These are phyloP conservation scores for Cromileptes altivelis DNA, from an alignment of 2,113 vertebrate genomes.

Conservation along the genomic window DNA sequence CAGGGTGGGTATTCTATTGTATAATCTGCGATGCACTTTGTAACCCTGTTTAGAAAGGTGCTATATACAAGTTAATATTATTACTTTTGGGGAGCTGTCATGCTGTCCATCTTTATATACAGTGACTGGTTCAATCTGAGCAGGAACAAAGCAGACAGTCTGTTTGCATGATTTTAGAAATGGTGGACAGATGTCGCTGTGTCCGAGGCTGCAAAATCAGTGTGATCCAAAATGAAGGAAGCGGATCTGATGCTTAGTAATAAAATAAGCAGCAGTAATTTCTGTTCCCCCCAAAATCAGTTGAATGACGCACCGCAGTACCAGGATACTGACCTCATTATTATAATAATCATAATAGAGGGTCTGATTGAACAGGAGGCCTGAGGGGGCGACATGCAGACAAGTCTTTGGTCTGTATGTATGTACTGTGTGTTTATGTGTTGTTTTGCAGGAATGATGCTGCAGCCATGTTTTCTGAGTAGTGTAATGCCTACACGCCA, in stretches of 20 bases:
- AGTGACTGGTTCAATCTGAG: background rate
- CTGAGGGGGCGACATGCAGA: background rate
- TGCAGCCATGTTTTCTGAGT: background rate
- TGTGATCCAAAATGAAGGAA: conserved; percentile 27
- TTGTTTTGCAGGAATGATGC: background rate
- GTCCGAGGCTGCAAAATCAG: background rate
- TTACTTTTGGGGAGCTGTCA: no score
- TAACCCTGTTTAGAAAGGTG: no score
- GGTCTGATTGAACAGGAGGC: conserved; percentile 30
- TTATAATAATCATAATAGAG: conserved; percentile 45
- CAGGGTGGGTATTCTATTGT: no score
- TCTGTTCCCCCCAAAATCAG: conserved; percentile 33
- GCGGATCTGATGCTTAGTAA: conserved; percentile 33
- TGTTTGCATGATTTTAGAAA: background rate
- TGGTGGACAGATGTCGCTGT: conserved; percentile 9
- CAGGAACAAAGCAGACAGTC: background rate
- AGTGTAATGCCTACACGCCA: background rate
- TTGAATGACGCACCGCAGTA: conserved; percentile 19
- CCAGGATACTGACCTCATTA: conserved; percentile 39
- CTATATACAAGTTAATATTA: no score
- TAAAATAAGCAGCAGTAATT: conserved; percentile 54
- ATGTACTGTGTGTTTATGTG: background rate
- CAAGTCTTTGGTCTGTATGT: background rate
- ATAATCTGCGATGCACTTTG: no score
- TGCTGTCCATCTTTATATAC: no score